These are phyloP conservation scores for Antennarius maculatus DNA, from an alignment of 2,797 vertebrate species.

Conservation along the genomic window DNA sequence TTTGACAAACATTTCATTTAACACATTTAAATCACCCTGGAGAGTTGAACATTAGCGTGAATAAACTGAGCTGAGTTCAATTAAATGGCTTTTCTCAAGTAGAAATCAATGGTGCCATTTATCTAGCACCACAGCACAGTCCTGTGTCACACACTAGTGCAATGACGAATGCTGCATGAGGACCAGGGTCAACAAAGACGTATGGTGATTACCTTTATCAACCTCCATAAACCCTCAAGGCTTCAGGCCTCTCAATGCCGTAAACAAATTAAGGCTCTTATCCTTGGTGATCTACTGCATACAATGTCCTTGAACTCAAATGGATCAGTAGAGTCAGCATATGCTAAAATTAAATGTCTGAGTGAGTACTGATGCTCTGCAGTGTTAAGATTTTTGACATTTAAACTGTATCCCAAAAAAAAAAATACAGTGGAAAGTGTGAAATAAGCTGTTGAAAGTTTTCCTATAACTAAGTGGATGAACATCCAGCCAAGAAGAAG, in stretches of 20 bases:
- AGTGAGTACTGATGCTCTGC: neutral
- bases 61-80: neutral
- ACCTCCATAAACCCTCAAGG: conserved; percentile 54
- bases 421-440: neutral
- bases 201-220: conserved; percentile 60
- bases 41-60: conserved; percentile 1
- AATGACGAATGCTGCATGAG: conserved; percentile 12
- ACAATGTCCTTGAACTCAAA: conserved; percentile 31
- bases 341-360: conserved; percentile 7
- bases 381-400: too few relatives aligned
- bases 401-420: neutral
- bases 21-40: neutral
- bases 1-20: neutral
- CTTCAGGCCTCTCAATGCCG: conserved; percentile 7
- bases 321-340: conserved; percentile 18
- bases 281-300: conserved; percentile 38
- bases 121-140: neutral
- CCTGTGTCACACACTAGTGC: neutral
- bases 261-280: conserved; percentile 69
- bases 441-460: conserved; percentile 16
- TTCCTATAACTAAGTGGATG: conserved; percentile 21
- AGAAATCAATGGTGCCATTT: conserved; percentile 1
- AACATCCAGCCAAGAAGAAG: conserved; percentile 26
- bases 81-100: neutral
- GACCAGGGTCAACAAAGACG: conserved; percentile 49